phyloP scores from a whole-genome alignment of 2,797 vertebrate genomes.

The Gouania willdenowi region DNA sequence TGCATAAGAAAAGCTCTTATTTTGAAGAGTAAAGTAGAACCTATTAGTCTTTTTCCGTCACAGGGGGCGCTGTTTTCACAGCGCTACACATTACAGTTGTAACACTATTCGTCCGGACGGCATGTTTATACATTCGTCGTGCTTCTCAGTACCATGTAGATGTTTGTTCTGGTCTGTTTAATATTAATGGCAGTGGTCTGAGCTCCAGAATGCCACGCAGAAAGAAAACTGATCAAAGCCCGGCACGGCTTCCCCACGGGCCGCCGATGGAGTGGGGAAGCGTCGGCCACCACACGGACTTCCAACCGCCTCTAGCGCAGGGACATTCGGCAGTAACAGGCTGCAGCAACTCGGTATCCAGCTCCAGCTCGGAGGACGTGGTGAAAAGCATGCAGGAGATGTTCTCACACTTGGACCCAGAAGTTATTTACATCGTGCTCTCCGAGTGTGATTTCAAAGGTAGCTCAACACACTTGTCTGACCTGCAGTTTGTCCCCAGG shows the following conservation, averaged over 20 bases:
- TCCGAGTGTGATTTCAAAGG: conserved; percentile 96
- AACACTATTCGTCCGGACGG: too few species aligned
- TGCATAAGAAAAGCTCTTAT: too few species aligned
- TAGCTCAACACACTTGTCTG: conserved; percentile 49
- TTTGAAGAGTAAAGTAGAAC: too few species aligned
- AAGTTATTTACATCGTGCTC: conserved; percentile 91
- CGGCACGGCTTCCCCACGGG: conserved; percentile 68
- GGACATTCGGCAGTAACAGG: conserved; percentile 22
- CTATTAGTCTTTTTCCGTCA: too few species aligned
- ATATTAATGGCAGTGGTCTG: not conserved
- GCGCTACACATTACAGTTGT: too few species aligned
- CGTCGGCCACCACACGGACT: conserved; percentile 20
- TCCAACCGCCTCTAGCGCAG: conserved; percentile 10
- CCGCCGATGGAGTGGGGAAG: conserved; percentile 32
- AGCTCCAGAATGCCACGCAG: conserved; percentile 83
- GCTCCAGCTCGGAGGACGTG: conserved; percentile 73
- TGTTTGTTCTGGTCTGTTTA: conserved; percentile 30
- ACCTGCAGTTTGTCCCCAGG: not conserved
- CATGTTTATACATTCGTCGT: not conserved
- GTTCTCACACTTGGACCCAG: conserved; percentile 92
- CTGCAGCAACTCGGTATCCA: conserved; percentile 2
- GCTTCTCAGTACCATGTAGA: not conserved
- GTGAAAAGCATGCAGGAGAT: conserved; percentile 87
- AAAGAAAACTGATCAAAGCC: conserved; percentile 84
- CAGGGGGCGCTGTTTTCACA: too few species aligned